phyloP scores from a whole-genome alignment of 1,140 invertebrate genomes.

The Drosophila sp. region DNA sequence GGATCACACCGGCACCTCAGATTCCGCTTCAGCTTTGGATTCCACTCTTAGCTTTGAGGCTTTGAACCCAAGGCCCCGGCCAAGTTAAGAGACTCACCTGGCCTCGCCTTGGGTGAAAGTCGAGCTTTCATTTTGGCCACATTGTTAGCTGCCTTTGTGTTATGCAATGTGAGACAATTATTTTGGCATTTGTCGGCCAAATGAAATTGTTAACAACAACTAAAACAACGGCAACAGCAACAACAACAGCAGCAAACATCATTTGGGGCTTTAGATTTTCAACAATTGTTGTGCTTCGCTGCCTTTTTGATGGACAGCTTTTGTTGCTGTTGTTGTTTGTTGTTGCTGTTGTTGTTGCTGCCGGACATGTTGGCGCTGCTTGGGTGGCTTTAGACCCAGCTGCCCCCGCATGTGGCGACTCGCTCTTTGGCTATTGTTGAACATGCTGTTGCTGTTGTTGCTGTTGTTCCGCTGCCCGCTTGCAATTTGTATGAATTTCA shows the following conservation, averaged over 20 bases:
- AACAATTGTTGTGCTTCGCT: constrained; percentile 61
- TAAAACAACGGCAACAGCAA: constrained; percentile 6
- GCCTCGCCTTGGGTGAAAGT: constrained; percentile 37
- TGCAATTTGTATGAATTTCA: constrained; percentile 82
- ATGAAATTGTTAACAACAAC: constrained; percentile 42
- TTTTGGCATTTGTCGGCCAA: constrained; percentile 38
- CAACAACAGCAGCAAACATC: constrained; percentile 29
- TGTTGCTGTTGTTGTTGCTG: constrained; percentile 36
- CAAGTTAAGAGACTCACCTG: not conserved
- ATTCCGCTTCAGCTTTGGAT: constrained; percentile 3
- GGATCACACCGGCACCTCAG: constrained; percentile 41
- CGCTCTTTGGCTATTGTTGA: constrained; percentile 3
- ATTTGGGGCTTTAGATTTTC: constrained; percentile 35
- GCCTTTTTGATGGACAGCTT: constrained; percentile 71
- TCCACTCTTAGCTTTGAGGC: constrained; percentile 16
- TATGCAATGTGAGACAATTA: constrained; percentile 63
- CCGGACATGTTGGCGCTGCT: constrained; percentile 72
- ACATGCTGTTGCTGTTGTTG: constrained; percentile 34
- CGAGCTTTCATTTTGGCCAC: constrained; percentile 45
- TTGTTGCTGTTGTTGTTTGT: constrained; percentile 34
- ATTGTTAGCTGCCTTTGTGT: constrained; percentile 28
- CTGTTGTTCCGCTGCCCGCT: constrained; percentile 56
- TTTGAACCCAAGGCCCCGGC: constrained; percentile 19
- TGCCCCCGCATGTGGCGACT: constrained; percentile 36
- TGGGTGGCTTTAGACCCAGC: constrained; percentile 62